Percentiles rank a stretch among this genome's conserved stretches.
These are phyloP conservation scores for Dasyprocta punctata DNA, from an alignment of 2,113 vertebrate species.

Conservation along the genomic window DNA sequence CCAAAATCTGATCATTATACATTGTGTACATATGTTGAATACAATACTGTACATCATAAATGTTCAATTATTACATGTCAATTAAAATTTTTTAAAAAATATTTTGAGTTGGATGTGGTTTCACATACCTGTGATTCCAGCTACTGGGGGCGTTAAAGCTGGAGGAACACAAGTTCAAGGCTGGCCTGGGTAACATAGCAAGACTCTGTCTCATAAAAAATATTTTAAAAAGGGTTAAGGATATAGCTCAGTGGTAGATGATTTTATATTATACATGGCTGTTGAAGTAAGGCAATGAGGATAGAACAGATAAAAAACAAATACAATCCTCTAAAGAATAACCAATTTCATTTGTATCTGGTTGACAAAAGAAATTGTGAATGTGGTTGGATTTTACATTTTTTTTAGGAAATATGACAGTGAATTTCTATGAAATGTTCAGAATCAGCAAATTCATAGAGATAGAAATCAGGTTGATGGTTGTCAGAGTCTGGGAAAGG, in stretches of 20 bases:
- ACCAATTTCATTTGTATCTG: background rate
- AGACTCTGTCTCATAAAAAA: background rate
- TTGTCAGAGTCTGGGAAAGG: background rate
- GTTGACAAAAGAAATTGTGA: background rate
- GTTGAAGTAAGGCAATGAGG: accelerated
- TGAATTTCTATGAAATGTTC: background rate
- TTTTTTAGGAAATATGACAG: background rate
- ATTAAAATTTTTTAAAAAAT: background rate
- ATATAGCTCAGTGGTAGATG: background rate
- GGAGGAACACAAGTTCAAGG: background rate
- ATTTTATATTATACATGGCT: background rate
- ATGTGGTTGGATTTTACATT: background rate
- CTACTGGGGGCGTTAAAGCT: background rate
- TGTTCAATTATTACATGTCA: background rate
- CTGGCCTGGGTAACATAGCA: no score
- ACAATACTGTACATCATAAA: background rate
- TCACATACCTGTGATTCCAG: background rate
- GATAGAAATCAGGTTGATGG: background rate
- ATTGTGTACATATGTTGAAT: background rate
- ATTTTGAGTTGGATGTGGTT: background rate
- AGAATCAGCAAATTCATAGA: background rate
- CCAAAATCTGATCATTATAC: background rate
- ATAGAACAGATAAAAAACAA: background rate
- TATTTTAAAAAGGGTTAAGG: background rate
- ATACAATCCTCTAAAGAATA: background rate